Evolutionary conservation across 1,140 invertebrate species (phyloP), one percentile per base, ranked within the genome.

Genomic region (Saccostrea cuccullata): DNA sequence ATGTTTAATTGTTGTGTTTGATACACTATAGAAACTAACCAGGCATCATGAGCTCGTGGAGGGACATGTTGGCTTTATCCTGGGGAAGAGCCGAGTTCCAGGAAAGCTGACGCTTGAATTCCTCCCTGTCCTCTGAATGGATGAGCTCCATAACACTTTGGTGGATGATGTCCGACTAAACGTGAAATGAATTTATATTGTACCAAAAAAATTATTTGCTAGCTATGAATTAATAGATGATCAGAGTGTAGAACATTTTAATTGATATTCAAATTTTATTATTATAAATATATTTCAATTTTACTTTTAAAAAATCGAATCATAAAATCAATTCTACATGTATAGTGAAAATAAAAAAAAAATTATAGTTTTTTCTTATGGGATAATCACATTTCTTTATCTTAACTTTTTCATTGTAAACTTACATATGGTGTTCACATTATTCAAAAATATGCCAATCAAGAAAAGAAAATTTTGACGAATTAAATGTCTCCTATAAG

Each of bases 61-160:
- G 87, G 23, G 93, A 89, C 55, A 93, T 90, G 40, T 88, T 92
- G 12, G 93, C 93, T 84, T 93, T 97, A 96, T 96, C 98, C 95
- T 96, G 90, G 30, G 98, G 97, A 87, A 99, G 96, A 95, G 98
- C 98, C 26, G 98, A 98, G 95, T 99, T 99, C 98, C 98, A 99
- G 55, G 93, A 92, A 0, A 99, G 95, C 94, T 99, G 99, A 73
- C 98, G 95, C 94, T 99, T 98, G 47, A 99, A 96, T 94, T 99
- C 99, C 95, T 99, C 99, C 20, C 99, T 96, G 94, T 99, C 99
- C 96, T 99, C 99, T 1, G 98, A 99, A 95, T 99, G 99, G 64
- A 99, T 99, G 94, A 99, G 95, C 95, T 99, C 99, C 96, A 99
- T 99, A 30, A 99, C 98, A 89, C 98, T 98, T 95, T 99, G 99